Evolutionary conservation across 1,140 invertebrate genomes (phyloP), one percentile per base, ranked within the genome.

Genomic region (Lordiphosa stackelbergi): DNA sequence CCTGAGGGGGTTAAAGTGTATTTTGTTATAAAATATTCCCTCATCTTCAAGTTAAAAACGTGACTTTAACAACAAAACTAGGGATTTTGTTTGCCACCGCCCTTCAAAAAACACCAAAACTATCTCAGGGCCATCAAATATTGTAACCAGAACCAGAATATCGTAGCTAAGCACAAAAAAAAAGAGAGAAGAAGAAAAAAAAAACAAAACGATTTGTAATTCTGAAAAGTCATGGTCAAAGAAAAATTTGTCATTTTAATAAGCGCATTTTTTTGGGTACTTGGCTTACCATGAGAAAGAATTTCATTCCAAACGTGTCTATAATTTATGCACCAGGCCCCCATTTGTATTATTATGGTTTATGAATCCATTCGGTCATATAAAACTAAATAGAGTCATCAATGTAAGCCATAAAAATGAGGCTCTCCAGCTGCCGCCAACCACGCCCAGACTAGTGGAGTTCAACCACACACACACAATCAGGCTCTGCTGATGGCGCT

Each of bases 331-430:
- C 66, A 66, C 36, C 16, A 47, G 37, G 49, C 49, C 41, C 38
- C 41, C 38, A 56, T 69, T 69, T 66, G 43, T 69, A 75, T 72
- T 72, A 81, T 83, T 72, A 75, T 75, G 66, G 72, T 59, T 81
- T 81, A 81, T 81, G 63, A 71, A 79, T 75, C 62, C 77, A 58
- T 83, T 71, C 37, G 59, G 53, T 68, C 71, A 59, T 75, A 81
- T 83, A 81, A 81, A 64, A 68, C 72, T 81, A 83, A 81, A 81
- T 83, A 75, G 77, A 75, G 72, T 48, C 77, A 81, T 81, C 75
- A 83, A 62, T 81, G 68, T 49, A 8, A 31, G 56, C 72, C 53
- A 83, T 83, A 83, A 83, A 83, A 83, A 52, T 74, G 57, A 55
- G 60, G 9, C 58, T 79, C 47, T 49, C 70, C 63, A 74, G 66